Evolutionary conservation across 2,888 invertebrate species (phyloP).

Genomic region (Drosophila putrida): DNA sequence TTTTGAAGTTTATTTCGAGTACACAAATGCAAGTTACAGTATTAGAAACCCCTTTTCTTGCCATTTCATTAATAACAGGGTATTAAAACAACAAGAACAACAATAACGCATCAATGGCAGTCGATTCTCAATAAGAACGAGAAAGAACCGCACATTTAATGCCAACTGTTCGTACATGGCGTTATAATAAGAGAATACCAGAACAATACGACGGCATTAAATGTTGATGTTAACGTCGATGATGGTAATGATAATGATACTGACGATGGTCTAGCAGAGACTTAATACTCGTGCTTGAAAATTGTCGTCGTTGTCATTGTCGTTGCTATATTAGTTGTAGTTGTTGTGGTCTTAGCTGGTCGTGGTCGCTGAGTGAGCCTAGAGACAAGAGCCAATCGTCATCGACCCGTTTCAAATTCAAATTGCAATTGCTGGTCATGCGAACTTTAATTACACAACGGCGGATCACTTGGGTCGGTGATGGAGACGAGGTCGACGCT

Average conservation of each 20-base stretch:
- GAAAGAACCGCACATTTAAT: constrained; percentile 44
- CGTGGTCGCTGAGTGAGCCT: constrained; percentile 11
- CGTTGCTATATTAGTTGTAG: constrained; percentile 1
- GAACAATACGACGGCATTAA: constrained; percentile 38
- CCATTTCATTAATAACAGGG: neutral
- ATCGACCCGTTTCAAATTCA: constrained; percentile 67
- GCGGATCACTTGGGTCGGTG: constrained; percentile 49
- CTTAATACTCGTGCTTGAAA: constrained; percentile 27
- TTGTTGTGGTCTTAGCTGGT: neutral
- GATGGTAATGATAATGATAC: constrained; percentile 10
- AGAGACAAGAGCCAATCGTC: constrained; percentile 32
- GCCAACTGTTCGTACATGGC: constrained; percentile 45
- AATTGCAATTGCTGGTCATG: constrained; percentile 69
- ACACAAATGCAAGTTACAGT: too few relatives aligned
- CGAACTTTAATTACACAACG: constrained; percentile 75
- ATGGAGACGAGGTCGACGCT: constrained; percentile 23
- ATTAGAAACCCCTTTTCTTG: neutral
- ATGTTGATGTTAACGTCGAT: constrained; percentile 17
- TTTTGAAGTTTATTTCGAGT: too few relatives aligned
- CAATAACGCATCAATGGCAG: constrained; percentile 56
- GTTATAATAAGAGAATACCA: constrained; percentile 24
- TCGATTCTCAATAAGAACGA: constrained; percentile 39
- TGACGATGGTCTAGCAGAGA: constrained; percentile 15
- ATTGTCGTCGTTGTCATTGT: constrained; percentile 20
- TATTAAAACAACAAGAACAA: constrained; percentile 12